Evolutionary conservation across 2,888 invertebrate species (phyloP).

Genomic region (Phalera bucephala): DNA sequence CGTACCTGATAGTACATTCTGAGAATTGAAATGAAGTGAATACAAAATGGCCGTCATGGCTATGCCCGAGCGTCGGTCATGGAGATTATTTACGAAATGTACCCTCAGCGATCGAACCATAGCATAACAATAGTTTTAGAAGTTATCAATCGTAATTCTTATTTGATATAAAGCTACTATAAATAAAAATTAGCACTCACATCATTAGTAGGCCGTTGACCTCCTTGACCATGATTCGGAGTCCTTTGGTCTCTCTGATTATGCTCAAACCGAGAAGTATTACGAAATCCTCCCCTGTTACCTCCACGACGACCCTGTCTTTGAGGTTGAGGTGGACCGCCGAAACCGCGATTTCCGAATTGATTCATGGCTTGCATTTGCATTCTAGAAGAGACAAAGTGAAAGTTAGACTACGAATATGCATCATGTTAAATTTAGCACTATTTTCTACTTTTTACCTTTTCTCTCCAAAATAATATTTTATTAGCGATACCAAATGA

Average conservation of each 20-base stretch:
- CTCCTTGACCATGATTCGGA: slow-evolving; percentile 61
- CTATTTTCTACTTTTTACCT: no score
- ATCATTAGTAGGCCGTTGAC: slow-evolving; percentile 71
- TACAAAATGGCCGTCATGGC: slow-evolving; percentile 31
- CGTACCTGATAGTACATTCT: no score
- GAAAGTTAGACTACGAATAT: no score
- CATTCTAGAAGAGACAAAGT: slow-evolving; percentile 39
- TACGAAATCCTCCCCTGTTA: slow-evolving; percentile 61
- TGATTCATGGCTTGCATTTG: slow-evolving; percentile 75
- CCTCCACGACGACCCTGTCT: slow-evolving; percentile 67
- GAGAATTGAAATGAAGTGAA: no score
- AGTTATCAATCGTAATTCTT: no score
- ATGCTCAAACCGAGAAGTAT: slow-evolving; percentile 71
- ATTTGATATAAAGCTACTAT: no score
- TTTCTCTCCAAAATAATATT: no score
- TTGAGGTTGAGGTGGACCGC: slow-evolving; percentile 76
- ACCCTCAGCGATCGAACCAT: no score
- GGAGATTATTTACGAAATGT: no score
- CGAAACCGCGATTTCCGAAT: slow-evolving; percentile 74
- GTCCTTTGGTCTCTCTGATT: slow-evolving; percentile 44
- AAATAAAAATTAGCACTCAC: slow-evolving; percentile 39
- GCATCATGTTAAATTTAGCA: no score
- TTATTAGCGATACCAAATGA: no score
- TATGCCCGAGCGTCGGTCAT: background rate
- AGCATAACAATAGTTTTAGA: no score